Evolutionary conservation across 1,140 invertebrate species (phyloP).

Genomic region (Galleria mellonella): DNA sequence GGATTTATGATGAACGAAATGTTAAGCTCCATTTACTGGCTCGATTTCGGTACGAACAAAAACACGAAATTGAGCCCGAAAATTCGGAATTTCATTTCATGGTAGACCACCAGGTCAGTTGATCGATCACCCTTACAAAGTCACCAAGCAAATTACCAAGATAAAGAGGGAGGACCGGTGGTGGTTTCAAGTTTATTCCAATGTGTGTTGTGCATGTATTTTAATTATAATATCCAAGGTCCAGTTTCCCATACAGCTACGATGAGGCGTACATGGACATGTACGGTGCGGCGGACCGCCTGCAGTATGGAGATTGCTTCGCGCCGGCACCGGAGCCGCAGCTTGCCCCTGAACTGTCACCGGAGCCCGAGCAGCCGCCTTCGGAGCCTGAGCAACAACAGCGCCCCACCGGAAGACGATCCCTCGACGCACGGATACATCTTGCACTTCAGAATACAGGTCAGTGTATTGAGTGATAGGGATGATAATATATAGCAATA

Average conservation of each 20-base stretch:
- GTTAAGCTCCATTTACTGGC: no score
- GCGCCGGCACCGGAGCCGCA: not conserved
- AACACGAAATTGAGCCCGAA: no score
- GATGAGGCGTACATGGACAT: slow-evolving; percentile 61
- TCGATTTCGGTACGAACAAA: no score
- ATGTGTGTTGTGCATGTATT: not conserved
- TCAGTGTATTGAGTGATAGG: slow-evolving; percentile 3
- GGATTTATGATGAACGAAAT: no score
- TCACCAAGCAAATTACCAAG: no score
- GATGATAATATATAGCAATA: no score
- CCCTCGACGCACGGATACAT: slow-evolving; percentile 44
- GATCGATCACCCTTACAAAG: no score
- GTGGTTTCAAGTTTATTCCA: no score
- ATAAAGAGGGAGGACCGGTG: no score
- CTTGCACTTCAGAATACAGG: slow-evolving; percentile 39
- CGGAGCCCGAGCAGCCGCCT: not conserved
- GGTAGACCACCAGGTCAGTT: no score
- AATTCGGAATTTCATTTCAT: no score
- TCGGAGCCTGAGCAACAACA: not conserved
- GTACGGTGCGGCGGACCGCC: slow-evolving; percentile 52
- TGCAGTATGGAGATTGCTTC: slow-evolving; percentile 64
- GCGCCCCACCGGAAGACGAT: slow-evolving; percentile 6
- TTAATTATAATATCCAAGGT: not conserved
- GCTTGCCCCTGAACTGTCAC: not conserved
- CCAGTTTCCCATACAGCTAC: slow-evolving; percentile 25